Conservation (phyloP, 2,113 vertebrate genomes). For the Paratilapia polleni region DNA sequence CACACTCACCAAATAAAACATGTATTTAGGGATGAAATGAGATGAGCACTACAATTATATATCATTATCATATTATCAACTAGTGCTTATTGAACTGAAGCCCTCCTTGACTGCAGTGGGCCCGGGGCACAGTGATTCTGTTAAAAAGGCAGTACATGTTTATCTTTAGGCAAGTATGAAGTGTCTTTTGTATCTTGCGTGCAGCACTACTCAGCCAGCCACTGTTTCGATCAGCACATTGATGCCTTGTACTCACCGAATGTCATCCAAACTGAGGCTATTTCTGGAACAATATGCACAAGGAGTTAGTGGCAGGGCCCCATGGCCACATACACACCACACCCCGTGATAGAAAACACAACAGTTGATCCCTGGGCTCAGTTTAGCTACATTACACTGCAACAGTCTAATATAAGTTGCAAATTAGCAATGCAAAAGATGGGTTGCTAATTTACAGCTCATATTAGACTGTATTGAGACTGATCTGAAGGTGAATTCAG, state of each 20-base stretch:
- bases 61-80: constrained; percentile 5
- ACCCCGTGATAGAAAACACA: constrained; percentile 63
- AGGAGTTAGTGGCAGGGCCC: constrained; percentile 81
- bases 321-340: constrained; percentile 68
- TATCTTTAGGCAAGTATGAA: constrained; percentile 59
- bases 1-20: constrained; percentile 32
- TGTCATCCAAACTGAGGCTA: constrained; percentile 99
- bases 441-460: neutral
- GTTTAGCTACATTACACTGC: neutral
- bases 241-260: constrained; percentile 89
- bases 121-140: constrained; percentile 13
- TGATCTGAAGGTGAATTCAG: neutral
- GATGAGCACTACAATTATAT: neutral
- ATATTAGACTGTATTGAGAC: too few relatives aligned
- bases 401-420: neutral
- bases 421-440: neutral
- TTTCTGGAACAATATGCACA: constrained; percentile 96
- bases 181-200: constrained; percentile 61
- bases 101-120: constrained; percentile 8
- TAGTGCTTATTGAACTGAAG: constrained; percentile 10
- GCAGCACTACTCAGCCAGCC: constrained; percentile 75
- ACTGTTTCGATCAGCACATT: constrained; percentile 76
- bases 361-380: constrained; percentile 3
- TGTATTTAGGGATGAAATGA: neutral
- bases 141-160: constrained; percentile 68